phyloP scores from a whole-genome alignment of 2,113 vertebrate genomes.

The Halcyon malimbica region DNA sequence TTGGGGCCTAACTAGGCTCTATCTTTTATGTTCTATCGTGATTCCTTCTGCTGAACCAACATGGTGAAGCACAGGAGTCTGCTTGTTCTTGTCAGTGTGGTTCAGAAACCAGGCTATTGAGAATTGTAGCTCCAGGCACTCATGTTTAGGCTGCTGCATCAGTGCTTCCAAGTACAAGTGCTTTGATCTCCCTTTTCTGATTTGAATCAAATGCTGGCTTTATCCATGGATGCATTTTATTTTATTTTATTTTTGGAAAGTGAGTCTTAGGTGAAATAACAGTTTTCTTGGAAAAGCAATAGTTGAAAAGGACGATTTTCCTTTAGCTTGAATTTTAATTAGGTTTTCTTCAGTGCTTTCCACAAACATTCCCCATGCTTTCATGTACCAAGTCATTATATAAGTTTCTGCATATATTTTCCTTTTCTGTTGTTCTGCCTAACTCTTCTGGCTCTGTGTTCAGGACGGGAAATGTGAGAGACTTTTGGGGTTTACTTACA shows the following conservation, averaged over 20 bases:
- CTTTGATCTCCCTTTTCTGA: not conserved
- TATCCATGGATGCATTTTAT: not conserved
- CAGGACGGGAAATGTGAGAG: not conserved
- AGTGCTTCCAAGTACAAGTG: not conserved
- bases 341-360: not conserved
- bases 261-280: not conserved
- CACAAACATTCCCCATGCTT: not conserved
- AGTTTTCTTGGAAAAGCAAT: not conserved
- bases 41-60: not conserved
- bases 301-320: not conserved
- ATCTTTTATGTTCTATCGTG: not conserved
- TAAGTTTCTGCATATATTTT: not conserved
- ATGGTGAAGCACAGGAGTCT: not conserved
- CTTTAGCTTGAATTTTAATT: not conserved
- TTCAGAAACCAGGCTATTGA: not conserved
- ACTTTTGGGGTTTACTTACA: not conserved
- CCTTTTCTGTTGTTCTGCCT: not conserved
- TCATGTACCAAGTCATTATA: not conserved
- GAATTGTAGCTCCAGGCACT: not conserved
- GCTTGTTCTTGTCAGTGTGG: not conserved
- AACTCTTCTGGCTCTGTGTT: not conserved
- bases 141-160: not conserved
- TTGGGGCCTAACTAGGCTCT: not conserved
- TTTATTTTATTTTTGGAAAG: not conserved
- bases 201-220: not conserved